Evolutionary conservation across 2,797 vertebrate species (phyloP), one percentile per base, ranked within the genome.

Genomic region (Austrolebias charrua): DNA sequence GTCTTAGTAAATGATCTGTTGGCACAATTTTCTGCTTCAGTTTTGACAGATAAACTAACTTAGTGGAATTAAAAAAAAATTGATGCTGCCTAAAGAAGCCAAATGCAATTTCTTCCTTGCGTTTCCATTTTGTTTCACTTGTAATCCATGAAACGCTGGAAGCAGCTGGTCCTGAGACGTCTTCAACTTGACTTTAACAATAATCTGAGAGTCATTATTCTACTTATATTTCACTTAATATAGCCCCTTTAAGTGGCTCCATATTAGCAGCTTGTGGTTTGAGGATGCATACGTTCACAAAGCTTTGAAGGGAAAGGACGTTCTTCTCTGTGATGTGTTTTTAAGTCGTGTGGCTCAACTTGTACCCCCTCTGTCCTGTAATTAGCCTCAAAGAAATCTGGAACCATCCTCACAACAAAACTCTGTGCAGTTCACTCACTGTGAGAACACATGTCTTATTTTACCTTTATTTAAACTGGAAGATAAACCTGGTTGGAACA

Each of bases 231-330:
- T 71, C 68, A 62, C 75, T 84, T 66, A 69, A 76, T 84, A 78
- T 78, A 78, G 73, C 73, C 76, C 46, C 62, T 76, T 84, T 76
- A 60, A 62, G 33, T 59, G 51, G 46, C 35, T 56, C 66, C 74
- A 79, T 87, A 87, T 89, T 84, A 89, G 80, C 78, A 83, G 71
- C 52, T 40, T 84, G 78, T 68, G 75, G 86, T 82, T 85, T 73
- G 75, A 76, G 78, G 69, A 88, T 50, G 58, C 72, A 68, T 81
- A 64, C 78, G n/a, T 81, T 84, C 71, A 60, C 7, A 33, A 60
- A 54, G 63, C 85, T 86, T 88, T 82, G 81, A 87, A 87, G 74
- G 66, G 54, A 69, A 67, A 61, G 61, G 20, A 53, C 31, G 18
- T 48, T 73, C 47, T 46, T 54, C 29, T 69, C 68, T 87, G 55